These are phyloP conservation scores for Orestias chungarensis DNA, from an alignment of 2,797 vertebrate genomes.

Conservation along the genomic window DNA sequence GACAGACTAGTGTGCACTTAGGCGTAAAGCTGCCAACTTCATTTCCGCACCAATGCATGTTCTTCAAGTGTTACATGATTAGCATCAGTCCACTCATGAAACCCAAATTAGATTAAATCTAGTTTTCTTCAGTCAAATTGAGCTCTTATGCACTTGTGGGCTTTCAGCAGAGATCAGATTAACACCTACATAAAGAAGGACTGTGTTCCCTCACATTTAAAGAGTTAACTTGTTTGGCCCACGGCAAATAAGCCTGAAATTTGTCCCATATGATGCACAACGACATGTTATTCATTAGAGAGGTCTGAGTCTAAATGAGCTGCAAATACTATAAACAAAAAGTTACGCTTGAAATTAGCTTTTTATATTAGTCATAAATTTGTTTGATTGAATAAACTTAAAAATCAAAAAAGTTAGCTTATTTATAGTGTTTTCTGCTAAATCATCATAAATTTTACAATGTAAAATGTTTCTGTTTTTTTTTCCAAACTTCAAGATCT, in stretches of 20 bases:
- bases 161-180: neutral
- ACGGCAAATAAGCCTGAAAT: neutral
- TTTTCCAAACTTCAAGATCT: no score
- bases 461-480: no score
- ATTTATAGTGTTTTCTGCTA: no score
- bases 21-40: neutral
- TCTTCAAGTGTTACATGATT: neutral
- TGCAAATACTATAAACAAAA: neutral
- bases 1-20: neutral
- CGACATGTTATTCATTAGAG: neutral
- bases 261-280: neutral
- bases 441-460: no score
- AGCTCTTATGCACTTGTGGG: neutral
- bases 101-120: constrained; percentile 15
- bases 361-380: no score
- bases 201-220: neutral
- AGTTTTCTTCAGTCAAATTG: constrained; percentile 4
- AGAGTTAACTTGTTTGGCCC: neutral
- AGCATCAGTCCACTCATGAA: neutral
- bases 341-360: neutral
- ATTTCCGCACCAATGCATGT: neutral
- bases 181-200: neutral
- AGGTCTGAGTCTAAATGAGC: neutral
- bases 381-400: no score
- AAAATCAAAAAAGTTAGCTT: no score